These are phyloP conservation scores for Micromussa lordhowensis DNA, from an alignment of 92 coral and sea anemone species.

Conservation along the genomic window DNA sequence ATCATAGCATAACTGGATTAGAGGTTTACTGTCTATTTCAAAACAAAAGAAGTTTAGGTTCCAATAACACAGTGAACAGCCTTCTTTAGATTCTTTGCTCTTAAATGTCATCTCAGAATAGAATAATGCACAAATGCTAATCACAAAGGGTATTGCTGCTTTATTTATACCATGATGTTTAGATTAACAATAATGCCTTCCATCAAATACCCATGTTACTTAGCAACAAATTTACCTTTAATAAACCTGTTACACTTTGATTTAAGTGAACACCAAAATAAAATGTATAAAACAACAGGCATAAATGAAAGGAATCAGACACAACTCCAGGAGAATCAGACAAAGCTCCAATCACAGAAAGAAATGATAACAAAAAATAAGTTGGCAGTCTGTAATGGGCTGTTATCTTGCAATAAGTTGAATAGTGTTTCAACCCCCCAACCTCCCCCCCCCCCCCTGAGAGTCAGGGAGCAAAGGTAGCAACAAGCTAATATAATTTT, in stretches of 20 bases:
- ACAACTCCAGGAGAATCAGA: background rate
- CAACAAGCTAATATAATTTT: background rate
- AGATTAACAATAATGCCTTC: background rate
- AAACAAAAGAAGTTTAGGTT: background rate
- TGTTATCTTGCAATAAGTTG: background rate
- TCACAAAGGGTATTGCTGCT: background rate
- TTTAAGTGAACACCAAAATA: background rate
- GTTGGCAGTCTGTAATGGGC: background rate
- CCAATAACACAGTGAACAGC: background rate
- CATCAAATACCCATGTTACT: background rate
- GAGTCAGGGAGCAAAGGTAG: background rate
- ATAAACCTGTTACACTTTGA: background rate
- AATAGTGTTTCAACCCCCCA: background rate
- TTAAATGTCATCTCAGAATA: background rate
- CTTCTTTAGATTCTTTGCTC: slow-evolving; percentile 2
- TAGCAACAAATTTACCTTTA: background rate
- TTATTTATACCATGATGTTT: background rate
- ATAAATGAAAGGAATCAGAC: background rate
- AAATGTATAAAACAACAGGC: background rate
- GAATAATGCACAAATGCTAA: no score
- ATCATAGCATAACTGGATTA: background rate
- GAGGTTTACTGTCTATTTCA: background rate
- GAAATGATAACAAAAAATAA: background rate
- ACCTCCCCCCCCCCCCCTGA: no score
- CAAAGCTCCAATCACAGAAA: background rate